Percentiles rank a stretch among this genome's conserved stretches.
These are phyloP conservation scores for Drosophila picticornis DNA, from an alignment of 2,888 invertebrate species.

Conservation along the genomic window DNA sequence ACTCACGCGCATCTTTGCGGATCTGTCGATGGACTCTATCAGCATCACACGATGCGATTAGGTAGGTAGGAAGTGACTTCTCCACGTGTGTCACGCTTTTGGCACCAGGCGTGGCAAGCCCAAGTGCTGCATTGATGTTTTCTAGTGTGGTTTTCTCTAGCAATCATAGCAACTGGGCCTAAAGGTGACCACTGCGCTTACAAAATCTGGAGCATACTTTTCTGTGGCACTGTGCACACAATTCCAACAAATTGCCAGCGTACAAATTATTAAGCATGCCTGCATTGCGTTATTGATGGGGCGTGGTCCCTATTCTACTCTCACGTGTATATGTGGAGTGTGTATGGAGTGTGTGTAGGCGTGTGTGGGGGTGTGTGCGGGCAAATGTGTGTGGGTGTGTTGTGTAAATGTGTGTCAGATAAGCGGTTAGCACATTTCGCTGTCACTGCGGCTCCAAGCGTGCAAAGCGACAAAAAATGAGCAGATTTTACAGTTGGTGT, in stretches of 20 bases:
- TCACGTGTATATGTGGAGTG: background rate
- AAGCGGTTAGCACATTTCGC: conserved; percentile 71
- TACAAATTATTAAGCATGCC: conserved; percentile 70
- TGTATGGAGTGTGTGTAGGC: background rate
- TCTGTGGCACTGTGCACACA: conserved; percentile 41
- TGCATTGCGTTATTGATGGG: conserved; percentile 62
- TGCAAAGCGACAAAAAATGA: conserved; percentile 22
- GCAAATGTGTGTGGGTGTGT: conserved; percentile 20
- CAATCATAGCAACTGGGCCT: background rate
- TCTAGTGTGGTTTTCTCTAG: conserved; percentile 35
- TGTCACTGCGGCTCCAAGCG: conserved; percentile 42
- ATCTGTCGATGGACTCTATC: conserved; percentile 17
- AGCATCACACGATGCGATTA: conserved; percentile 34
- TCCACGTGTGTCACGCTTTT: conserved; percentile 71
- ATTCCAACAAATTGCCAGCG: conserved; percentile 43
- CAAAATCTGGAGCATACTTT: conserved; percentile 44
- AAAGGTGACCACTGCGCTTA: conserved; percentile 10
- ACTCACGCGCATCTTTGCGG: background rate
- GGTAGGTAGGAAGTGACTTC: conserved; percentile 34
- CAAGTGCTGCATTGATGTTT: conserved; percentile 65
- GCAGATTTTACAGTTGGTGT: background rate
- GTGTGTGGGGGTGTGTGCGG: conserved; percentile 10
- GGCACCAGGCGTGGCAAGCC: conserved; percentile 79
- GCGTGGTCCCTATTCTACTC: conserved; percentile 28
- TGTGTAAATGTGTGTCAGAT: conserved; percentile 68